Conservation (phyloP, 2,113 vertebrate species). For the Vicugna pacos region DNA sequence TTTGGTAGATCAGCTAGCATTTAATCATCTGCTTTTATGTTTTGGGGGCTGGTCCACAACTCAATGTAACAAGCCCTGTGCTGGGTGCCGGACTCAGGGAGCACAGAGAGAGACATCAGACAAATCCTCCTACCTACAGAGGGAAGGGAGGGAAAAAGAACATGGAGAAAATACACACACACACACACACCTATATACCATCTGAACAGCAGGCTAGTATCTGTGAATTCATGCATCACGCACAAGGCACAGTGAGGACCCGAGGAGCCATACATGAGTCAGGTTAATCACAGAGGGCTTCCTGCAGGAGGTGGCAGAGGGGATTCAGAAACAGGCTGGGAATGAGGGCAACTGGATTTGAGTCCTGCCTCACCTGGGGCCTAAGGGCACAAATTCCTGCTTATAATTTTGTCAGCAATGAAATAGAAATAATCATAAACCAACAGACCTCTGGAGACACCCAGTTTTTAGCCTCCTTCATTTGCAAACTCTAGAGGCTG, state of each 20-base stretch:
- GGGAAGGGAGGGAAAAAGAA: not conserved
- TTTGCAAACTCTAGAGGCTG: not conserved
- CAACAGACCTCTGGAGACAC: not conserved
- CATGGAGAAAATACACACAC: no score
- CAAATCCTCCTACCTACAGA: not conserved
- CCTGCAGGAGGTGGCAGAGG: constrained; percentile 12
- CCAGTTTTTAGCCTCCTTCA: not conserved
- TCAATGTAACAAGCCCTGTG: not conserved
- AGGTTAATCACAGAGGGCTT: not conserved
- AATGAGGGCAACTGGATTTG: not conserved
- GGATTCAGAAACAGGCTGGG: not conserved
- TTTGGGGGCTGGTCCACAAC: not conserved
- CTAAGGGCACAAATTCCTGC: not conserved
- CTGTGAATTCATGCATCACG: not conserved
- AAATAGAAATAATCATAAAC: not conserved
- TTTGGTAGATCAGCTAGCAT: not conserved
- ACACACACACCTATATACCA: not conserved
- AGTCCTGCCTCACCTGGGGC: not conserved
- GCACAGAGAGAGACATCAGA: not conserved
- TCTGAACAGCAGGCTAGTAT: not conserved
- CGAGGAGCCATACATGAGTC: not conserved
- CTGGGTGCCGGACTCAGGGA: not conserved
- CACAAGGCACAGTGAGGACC: not conserved
- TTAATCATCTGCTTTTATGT: not conserved
- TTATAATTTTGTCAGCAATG: not conserved